Conservation (phyloP, 2,797 vertebrate species). For the Channa striata region DNA sequence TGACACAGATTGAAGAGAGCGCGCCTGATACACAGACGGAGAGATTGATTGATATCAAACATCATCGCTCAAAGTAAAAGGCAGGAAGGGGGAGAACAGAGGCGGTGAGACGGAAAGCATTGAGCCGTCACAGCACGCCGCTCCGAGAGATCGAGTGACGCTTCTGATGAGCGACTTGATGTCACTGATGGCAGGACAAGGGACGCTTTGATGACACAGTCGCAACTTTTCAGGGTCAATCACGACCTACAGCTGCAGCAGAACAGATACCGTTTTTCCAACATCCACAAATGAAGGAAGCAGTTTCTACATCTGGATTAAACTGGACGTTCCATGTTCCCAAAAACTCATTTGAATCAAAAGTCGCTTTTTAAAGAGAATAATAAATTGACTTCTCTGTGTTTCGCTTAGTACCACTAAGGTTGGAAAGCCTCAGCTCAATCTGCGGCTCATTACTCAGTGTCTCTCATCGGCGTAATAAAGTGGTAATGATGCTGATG, state of each 20-base stretch:
- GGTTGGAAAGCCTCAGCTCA: not conserved
- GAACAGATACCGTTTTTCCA: conserved; percentile 7
- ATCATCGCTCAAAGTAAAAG: conserved; percentile 41
- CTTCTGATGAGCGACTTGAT: conserved; percentile 51
- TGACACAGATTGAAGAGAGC: conserved; percentile 35
- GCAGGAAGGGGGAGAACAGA: conserved; percentile 1
- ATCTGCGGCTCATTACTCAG: not conserved
- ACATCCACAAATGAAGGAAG: not conserved
- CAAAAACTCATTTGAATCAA: conserved; percentile 7
- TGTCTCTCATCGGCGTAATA: not conserved
- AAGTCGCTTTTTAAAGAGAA: not conserved
- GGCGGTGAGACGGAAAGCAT: conserved; percentile 19
- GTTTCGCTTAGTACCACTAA: no score
- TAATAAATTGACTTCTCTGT: no score
- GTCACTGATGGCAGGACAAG: conserved; percentile 32
- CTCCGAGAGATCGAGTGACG: conserved; percentile 41
- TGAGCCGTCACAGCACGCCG: conserved; percentile 39
- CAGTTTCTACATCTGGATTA: conserved; percentile 16
- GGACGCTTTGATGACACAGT: conserved; percentile 52
- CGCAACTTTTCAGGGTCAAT: conserved; percentile 51
- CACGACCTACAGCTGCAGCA: conserved; percentile 27
- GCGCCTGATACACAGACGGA: conserved; percentile 30
- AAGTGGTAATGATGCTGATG: no score
- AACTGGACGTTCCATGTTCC: not conserved
- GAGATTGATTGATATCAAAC: conserved; percentile 49